These are phyloP conservation scores for Lipotes vexillifer DNA, from an alignment of 2,113 vertebrate genomes.

Conservation along the genomic window DNA sequence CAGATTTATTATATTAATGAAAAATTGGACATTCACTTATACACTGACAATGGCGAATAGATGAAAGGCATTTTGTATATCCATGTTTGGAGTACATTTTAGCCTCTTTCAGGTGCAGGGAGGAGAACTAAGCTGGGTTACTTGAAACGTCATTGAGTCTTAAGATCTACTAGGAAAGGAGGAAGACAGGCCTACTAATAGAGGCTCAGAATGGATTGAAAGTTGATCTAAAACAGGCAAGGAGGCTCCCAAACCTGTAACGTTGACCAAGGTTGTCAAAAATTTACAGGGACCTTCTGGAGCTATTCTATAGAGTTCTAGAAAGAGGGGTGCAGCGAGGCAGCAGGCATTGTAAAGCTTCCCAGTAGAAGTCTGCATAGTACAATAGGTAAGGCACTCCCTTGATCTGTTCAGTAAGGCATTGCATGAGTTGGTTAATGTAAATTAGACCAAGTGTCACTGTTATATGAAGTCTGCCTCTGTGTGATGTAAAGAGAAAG, in stretches of 20 bases:
- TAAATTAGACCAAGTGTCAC: neutral
- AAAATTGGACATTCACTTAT: neutral
- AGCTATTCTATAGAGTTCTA: neutral
- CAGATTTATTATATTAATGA: neutral
- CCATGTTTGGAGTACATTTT: neutral
- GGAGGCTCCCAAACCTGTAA: neutral
- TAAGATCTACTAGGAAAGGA: neutral
- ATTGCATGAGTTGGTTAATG: neutral
- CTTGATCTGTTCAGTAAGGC: neutral
- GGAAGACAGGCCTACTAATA: neutral
- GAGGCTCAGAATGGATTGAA: neutral
- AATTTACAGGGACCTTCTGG: too few relatives aligned
- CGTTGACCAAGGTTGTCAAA: neutral
- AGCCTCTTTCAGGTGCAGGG: neutral
- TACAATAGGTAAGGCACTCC: neutral
- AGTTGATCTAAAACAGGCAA: neutral
- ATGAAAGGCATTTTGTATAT: neutral
- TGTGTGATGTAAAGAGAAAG: neutral
- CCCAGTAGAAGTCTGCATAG: neutral
- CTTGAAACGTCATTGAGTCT: neutral
- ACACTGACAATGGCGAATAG: neutral
- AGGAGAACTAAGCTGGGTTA: neutral
- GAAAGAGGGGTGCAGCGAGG: neutral
- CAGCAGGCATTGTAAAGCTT: neutral
- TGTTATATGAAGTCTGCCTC: neutral